Evolutionary conservation across 1,140 invertebrate genomes (phyloP).

Genomic region (Sycophila sp.): DNA sequence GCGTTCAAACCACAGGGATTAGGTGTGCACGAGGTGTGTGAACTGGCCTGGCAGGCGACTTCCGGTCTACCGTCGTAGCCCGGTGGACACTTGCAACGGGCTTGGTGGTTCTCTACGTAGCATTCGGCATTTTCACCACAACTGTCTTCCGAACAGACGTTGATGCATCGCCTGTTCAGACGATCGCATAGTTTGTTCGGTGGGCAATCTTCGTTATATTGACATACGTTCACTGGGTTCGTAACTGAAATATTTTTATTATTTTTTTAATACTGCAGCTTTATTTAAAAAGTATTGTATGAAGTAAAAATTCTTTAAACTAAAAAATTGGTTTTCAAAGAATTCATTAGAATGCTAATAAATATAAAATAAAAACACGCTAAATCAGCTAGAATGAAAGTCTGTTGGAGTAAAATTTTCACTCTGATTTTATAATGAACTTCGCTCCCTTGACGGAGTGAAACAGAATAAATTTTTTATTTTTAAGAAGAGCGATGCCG

Average conservation of each 20-base stretch:
- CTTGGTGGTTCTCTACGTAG: conserved; percentile 78
- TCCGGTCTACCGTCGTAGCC: conserved; percentile 85
- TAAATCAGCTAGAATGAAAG: too few species aligned
- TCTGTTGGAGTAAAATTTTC: too few species aligned
- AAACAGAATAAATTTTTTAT: not conserved
- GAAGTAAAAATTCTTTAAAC: not conserved
- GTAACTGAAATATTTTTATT: conserved; percentile 73
- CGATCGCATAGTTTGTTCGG: conserved; percentile 83
- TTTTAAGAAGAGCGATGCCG: too few species aligned
- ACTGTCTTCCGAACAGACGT: conserved; percentile 82
- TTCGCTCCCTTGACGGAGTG: too few species aligned
- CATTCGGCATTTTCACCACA: conserved; percentile 89
- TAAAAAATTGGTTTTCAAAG: not conserved
- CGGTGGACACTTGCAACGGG: conserved; percentile 79
- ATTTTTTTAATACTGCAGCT: too few species aligned
- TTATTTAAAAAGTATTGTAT: too few species aligned
- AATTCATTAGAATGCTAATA: not conserved
- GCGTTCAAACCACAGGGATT: conserved; percentile 88
- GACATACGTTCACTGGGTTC: conserved; percentile 78
- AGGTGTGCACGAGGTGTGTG: conserved; percentile 78
- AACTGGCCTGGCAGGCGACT: conserved; percentile 73
- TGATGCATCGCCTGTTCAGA: conserved; percentile 83
- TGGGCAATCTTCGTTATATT: conserved; percentile 90
- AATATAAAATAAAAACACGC: too few species aligned
- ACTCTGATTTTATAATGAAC: too few species aligned